Base-by-base conservation (phyloP, 1,140 invertebrate genomes). In the Trichonephila clavipes region DNA sequence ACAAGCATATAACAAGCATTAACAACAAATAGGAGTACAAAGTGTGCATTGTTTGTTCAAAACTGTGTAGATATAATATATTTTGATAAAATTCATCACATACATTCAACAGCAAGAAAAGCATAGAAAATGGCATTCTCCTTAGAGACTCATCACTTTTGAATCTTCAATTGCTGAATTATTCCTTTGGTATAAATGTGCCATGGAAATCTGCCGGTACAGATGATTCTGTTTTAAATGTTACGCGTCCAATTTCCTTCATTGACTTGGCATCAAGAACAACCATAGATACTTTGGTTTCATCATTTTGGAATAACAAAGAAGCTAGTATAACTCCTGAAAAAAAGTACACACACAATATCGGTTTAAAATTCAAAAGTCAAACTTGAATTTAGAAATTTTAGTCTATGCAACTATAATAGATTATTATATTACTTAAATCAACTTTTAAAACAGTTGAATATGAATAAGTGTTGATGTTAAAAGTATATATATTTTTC, bases 221-320 rank as follows among this genome's bases (percentile, higher is more conserved):
- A 16, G 94, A 59, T 18, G 95, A 95, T 21, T 94, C 62, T 12
- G 97, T 97, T 0, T 95, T 95, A 95, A 98, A 98, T 51, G 96
- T 97, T 34, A 96, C 96, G 94, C 97, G 96, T 8, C 96, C 97
- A 7, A 98, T 95, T 95, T 98, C 97, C 40, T 95, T 95, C 95
- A 97, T 97, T 7, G 96, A 97, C 91, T 95, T 96, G n/a, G 97
- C 97, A 95, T 97, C 96, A 34, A 98, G 95, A 72, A 98, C 96
- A 72, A 98, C 94, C 1, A 98, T 95, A 4, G 97, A 97, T 8
- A 97, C 97, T 94, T 96, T 96, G 69, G 96, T 96, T 92, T 96
- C 96, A 2, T 96, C 95, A 34, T 96, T 96, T 88, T 96, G 95
- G 3, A 97, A 97, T 96, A 98, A 96, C 90, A 98, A 95, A 1